These are phyloP conservation scores for Dolichallabes microphthalmus DNA, from an alignment of 2,113 vertebrate species.

Conservation along the genomic window DNA sequence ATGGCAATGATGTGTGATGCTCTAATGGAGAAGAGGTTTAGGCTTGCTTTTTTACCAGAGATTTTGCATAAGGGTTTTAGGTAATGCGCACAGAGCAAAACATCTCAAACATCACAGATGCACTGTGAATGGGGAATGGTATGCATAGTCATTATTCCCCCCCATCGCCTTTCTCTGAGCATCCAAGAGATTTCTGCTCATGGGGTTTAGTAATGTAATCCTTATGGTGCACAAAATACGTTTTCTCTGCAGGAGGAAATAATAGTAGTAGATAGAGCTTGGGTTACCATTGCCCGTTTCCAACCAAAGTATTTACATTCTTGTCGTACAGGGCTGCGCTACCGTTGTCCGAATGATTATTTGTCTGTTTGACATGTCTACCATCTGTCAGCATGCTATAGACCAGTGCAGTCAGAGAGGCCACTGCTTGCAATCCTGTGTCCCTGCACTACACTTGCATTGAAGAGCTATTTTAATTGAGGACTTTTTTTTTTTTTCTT, in stretches of 20 bases:
- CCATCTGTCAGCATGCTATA: not conserved
- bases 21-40: not conserved
- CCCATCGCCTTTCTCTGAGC: not conserved
- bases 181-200: constrained; percentile 24
- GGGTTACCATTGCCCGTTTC: constrained; percentile 10
- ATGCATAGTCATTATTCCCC: constrained; percentile 7
- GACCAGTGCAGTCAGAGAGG: not conserved
- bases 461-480: constrained; percentile 72
- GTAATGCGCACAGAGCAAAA: not conserved
- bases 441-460: constrained; percentile 66
- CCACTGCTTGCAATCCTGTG: constrained; percentile 36
- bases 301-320: constrained; percentile 21
- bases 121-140: constrained; percentile 1
- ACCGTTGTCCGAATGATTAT: constrained; percentile 13
- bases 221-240: constrained; percentile 16
- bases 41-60: not conserved
- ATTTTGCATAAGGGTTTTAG: not conserved
- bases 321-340: not conserved
- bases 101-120: constrained; percentile 1
- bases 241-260: constrained; percentile 19
- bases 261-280: not conserved
- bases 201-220: constrained; percentile 37
- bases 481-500: constrained; percentile 71
- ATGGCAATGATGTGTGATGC: not conserved
- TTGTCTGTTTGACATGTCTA: constrained; percentile 16